phyloP scores from a whole-genome alignment of 1,140 invertebrate genomes.

The Leptopilina boulardi region DNA sequence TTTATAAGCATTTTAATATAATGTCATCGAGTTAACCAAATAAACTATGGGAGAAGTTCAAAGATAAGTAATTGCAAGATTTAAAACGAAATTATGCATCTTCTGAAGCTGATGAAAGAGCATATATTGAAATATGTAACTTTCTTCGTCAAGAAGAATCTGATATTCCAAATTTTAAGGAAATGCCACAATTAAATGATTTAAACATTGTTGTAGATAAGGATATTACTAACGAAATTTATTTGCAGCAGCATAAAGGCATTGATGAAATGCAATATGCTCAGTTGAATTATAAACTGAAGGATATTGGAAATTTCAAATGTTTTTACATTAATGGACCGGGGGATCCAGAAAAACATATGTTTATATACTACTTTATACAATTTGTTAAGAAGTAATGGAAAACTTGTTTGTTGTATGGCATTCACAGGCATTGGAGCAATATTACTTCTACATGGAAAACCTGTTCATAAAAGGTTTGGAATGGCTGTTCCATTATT shows the following conservation, averaged over 20 bases:
- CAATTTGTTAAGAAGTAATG: not conserved
- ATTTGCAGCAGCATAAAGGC: not conserved
- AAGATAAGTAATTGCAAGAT: not conserved
- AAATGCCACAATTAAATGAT: not conserved
- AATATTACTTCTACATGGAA: constrained; percentile 26
- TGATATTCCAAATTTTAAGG: not conserved
- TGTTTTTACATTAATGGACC: no score
- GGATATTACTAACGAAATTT: not conserved
- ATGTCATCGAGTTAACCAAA: no score
- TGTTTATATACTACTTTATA: no score
- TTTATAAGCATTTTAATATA: no score
- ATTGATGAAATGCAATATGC: not conserved
- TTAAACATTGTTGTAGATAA: not conserved
- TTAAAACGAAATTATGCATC: not conserved
- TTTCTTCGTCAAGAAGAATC: not conserved
- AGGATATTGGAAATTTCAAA: not conserved
- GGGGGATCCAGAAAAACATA: no score
- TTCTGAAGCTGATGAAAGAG: not conserved
- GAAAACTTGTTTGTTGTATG: not conserved
- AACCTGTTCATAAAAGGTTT: not conserved
- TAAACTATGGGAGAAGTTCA: no score
- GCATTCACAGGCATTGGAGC: not conserved
- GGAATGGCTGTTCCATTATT: no score
- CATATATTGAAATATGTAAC: not conserved
- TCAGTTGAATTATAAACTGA: not conserved